Evolutionary conservation across 2,113 vertebrate genomes (phyloP), one percentile per base, ranked within the genome.

Genomic region (Ceyx cyanopectus): DNA sequence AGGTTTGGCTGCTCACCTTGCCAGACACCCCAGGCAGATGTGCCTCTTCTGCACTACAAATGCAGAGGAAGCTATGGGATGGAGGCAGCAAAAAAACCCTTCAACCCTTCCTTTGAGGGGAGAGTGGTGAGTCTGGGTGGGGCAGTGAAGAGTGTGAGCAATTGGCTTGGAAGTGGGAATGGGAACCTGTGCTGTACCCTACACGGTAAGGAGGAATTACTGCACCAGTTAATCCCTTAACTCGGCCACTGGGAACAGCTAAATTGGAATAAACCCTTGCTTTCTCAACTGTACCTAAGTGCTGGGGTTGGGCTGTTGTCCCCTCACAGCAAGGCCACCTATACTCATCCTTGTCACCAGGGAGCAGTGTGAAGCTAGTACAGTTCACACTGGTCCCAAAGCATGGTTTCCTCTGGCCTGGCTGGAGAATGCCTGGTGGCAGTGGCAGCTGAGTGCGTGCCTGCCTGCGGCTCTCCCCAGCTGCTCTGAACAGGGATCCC

Each of bases 231-330:
- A 95, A 88, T 94, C 51, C 76, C 21, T 57, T 57, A 60, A 4
- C 4, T 92, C 41, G 67, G 43, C 14, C 17, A 16, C 41, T 6
- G 43, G 69, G 32, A 93, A 45, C 13, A 51, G 70, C 27, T 12
- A 9, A 65, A 70, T 9, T 13, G 56, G 62, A 66, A 77, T 54
- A 93, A 90, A 92, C 57, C 73, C 30, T 32, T 61, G 72, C 37
- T 85, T 69, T 56, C 12, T 5, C 30, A 80, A 22, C 11, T 2
- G 2, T 1, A 0, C 3, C 2, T 32, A 37, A 1, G 7, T 69
- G 45, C 76, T 84, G 67, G 82, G 77, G 88, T 86, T 17, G 60
- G 43, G 19, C 48, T 75, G 43, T 63, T 66, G 32, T 51, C 7
- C 15, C 32, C 41, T 79, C 14, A 11, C 12, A 24, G 13, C 14